Base-by-base conservation (phyloP, 2,797 vertebrate species). In the Scomberomorus guttatus region DNA sequence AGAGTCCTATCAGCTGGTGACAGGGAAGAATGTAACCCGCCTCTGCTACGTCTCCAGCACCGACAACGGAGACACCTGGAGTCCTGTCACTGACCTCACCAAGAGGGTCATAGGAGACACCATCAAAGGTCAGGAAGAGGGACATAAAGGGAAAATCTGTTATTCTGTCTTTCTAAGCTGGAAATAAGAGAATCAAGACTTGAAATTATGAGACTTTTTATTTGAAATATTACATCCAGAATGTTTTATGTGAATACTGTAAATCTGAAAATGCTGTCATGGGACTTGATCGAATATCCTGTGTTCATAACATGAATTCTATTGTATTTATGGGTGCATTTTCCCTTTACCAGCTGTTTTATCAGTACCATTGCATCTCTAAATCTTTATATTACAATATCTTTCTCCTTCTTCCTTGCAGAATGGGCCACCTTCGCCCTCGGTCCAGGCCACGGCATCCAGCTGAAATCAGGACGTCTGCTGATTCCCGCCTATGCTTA, bases 371-470 rank as follows among this genome's bases (percentile, higher is more conserved):
- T 7, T 48, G 1, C 17, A 20, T 13, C 10, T 22, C 51, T 13
- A 12, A 14, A 63, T 32, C 13, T 9, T 37, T 22, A 75, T n/a
- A 52, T 52, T 11, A 54, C 12, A 46, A 22, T 24, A 8, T 52
- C 37, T 46, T 58, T 61, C 62, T 73, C 37, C 68, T 50, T 60
- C 55, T 2, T 3, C 14, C 73, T 44, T 48, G n/a, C 91, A 99
- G 98, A 97, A 25, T 99, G 98, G 98, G 98, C 98, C 0, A 99
- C 98, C 0, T 99, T 99, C 0, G 98, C 97, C 0, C 94, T 99
- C 1, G 97, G 98, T 18, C 98, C 98, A 0, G 98, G 97, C 6
- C 98, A 99, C 0, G 98, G 98, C 1, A 95, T 98, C 77, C 98
- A 99, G 93, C 93, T 99, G 80, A 96, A 95, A 61, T 97, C 96